Percentiles rank a stretch among this genome's conserved stretches.
Evolutionary conservation across 2,797 vertebrate species (phyloP).

Genomic region (Rhinatrema bivittatum): DNA sequence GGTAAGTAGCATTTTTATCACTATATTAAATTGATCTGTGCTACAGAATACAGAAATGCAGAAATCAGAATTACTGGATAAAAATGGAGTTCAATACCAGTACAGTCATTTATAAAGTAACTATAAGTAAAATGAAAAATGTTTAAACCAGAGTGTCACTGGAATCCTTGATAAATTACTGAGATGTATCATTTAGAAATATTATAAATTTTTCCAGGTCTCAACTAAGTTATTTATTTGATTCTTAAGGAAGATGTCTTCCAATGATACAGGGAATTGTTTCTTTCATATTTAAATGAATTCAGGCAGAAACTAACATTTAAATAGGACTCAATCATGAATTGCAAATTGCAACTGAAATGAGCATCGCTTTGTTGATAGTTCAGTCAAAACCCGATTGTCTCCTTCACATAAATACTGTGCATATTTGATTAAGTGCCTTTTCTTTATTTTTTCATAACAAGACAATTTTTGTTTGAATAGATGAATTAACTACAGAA

Average conservation of each 20-base stretch:
- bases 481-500: background rate
- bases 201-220: slow-evolving; percentile 9
- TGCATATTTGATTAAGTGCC: slow-evolving; percentile 2
- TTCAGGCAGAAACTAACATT: slow-evolving; percentile 27
- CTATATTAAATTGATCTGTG: slow-evolving; percentile 3
- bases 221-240: slow-evolving; percentile 11
- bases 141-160: slow-evolving; percentile 2
- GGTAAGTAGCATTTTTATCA: slow-evolving; percentile 9
- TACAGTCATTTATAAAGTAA: slow-evolving; percentile 20
- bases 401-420: slow-evolving; percentile 11
- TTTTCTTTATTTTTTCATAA: background rate
- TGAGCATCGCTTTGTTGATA: slow-evolving; percentile 12
- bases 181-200: background rate
- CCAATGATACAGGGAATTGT: slow-evolving; percentile 21
- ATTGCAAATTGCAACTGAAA: slow-evolving; percentile 31
- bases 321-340: slow-evolving; percentile 24
- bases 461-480: slow-evolving; percentile 3
- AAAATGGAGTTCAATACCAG: slow-evolving; percentile 13
- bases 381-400: slow-evolving; percentile 23
- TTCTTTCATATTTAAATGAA: slow-evolving; percentile 29
- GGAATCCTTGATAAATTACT: slow-evolving; percentile 3
- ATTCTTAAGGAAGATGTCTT: slow-evolving; percentile 15
- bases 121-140: slow-evolving; percentile 16
- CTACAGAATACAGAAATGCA: slow-evolving; percentile 16
- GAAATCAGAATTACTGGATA: slow-evolving; percentile 17